Base-by-base conservation (phyloP, 2,888 invertebrate genomes). In the Biston stratarius region DNA sequence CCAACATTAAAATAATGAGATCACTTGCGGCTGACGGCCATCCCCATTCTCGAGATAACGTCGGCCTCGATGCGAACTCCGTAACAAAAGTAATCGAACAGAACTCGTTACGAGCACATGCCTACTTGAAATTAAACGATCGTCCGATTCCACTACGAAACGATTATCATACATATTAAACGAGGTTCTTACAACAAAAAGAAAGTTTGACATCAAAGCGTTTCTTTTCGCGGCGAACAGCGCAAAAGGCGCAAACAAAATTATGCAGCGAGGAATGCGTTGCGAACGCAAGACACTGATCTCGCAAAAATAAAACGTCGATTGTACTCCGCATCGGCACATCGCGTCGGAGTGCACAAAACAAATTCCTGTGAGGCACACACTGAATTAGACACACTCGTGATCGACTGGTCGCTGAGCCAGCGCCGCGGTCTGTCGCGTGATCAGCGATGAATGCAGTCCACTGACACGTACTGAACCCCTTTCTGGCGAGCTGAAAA, bases 301-400 rank as follows among this genome's bases (percentile, higher is more conserved):
- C 86, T 86, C 80, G 83, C 85, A 77, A 88, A 92, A 92, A 92
- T 92, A 92, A 92, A 91, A 90, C 87, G 80, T 83, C 85, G 85
- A 87, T 88, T 84, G 84, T 86, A 83, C 78, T 80, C 81, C 80
- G 81, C 83, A 84, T 83, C 86, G 85, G 78, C 61, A 69, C 70
- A 74, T 74, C 71, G 66, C 67, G 68, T 68, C 74, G 76, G 83
- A 86, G 88, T 87, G 88, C 88, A 89, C 88, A 87, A 89, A 89
- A 90, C 89, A 87, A 91, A 92, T 92, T 92, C 92, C 91, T 91
- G 78, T 73, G 84, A 88, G 85, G 87, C 90, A 87, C 87, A 87
- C 87, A 89, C 91, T 91, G 90, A 91, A 92, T 90, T 91, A 91
- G 91, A 90, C 82, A 88, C 90, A 90, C 86, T 86, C 87, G 87